These are phyloP conservation scores for Sylvia atricapilla DNA, from an alignment of 2,113 vertebrate genomes.

Conservation along the genomic window DNA sequence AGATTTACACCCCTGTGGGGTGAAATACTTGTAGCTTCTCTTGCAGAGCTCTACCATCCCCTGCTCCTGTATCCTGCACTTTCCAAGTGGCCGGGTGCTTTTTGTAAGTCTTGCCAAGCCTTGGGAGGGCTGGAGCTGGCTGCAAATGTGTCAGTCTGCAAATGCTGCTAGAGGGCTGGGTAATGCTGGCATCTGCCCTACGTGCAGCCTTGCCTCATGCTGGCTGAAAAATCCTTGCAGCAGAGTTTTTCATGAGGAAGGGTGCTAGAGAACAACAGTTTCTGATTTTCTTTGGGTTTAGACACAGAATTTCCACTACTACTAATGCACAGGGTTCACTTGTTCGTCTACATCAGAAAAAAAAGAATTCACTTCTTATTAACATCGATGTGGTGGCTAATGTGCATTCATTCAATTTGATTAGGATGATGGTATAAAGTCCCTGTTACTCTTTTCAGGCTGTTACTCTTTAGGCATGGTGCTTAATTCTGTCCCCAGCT, in stretches of 20 bases:
- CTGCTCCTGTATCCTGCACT: background rate
- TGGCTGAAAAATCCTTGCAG: background rate
- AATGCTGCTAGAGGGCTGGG: background rate
- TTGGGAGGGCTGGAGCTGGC: slow-evolving; percentile 34
- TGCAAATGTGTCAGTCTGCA: background rate
- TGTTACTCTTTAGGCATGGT: background rate
- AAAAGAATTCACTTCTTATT: background rate
- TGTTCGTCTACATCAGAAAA: background rate
- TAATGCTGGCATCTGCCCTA: background rate
- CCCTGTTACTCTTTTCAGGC: background rate
- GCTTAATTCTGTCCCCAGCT: background rate
- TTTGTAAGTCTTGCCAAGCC: slow-evolving; percentile 35
- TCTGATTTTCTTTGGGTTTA: background rate
- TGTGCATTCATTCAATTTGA: background rate
- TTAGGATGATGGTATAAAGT: background rate
- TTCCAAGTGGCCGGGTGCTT: background rate
- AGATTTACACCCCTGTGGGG: slow-evolving; percentile 19
- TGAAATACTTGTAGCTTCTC: background rate
- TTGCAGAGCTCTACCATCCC: background rate
- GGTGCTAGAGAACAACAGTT: background rate
- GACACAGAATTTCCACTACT: background rate
- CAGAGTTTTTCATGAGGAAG: background rate
- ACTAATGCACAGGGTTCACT: background rate
- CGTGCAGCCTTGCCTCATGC: background rate
- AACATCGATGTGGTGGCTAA: background rate